Evolutionary conservation across 2,113 vertebrate species (phyloP), one percentile per base, ranked within the genome.

Genomic region (Narcine bancroftii): DNA sequence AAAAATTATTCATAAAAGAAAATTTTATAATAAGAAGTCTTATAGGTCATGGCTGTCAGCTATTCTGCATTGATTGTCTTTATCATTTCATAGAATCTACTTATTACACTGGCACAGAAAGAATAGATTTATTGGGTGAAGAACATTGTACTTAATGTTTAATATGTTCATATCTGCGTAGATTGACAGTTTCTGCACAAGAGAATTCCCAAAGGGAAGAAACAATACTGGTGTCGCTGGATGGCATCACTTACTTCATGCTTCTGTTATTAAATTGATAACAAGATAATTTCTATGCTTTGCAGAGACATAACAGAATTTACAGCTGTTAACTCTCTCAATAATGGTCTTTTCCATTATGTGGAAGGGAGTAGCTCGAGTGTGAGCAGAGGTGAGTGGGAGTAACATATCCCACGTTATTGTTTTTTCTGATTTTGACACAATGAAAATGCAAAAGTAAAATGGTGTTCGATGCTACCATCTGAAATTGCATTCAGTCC

Each of bases 251-350:
- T 97, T 96, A 97, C 95, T 97, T 95, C 94, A 95, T 92, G 95
- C 96, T 94, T 96, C 96, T 95, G 95, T 97, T 97, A 97, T 97
- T 96, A 97, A 97, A 97, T 96, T 96, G 97, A 97, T 98, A 98
- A 98, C 96, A 96, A 97, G 97, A 97, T 97, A 96, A 95, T 97
- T 96, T 96, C 95, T 95, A 94, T 95, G 96, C 95, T 96, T 96
- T 96, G 95, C 93, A 92, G 95, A 96, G 96, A 96, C 96, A 95
- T 95, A 94, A 95, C 96, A 95, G 95, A 95, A 95, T 96, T 96
- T 95, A 95, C 94, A 95, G 94, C 95, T 95, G 95, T 96, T 96
- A 96, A 95, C 95, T 95, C 94, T 95, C 95, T 95, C 95, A 96
- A 94, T 96, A 95, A 94, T 93, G 94, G 94, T 94, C 95, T 95